Evolutionary conservation across 2,888 invertebrate species (phyloP), one percentile per base, ranked within the genome.

Genomic region (Callyntrura sp.): DNA sequence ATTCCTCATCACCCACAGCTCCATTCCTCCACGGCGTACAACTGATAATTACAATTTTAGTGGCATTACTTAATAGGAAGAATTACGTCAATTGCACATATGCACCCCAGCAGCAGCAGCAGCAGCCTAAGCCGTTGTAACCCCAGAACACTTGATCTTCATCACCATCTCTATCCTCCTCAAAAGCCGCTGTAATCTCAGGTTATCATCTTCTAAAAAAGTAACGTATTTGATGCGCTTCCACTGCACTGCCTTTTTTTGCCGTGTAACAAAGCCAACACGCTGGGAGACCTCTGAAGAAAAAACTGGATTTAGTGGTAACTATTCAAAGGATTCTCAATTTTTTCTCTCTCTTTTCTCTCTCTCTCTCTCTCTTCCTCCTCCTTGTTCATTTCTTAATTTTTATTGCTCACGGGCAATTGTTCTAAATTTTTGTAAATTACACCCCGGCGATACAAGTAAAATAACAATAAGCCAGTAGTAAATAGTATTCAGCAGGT

Each of bases 231-330:
- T 51, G 55, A 78, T 78, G 55, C 23, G 55, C 25, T 78, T 43
- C 79, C 60, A 60, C 11, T n/a, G n/a, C n/a, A n/a, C n/a, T n/a
- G n/a, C n/a, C n/a, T n/a, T n/a, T n/a, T n/a, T n/a, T n/a, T n/a
- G n/a, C n/a, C n/a, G n/a, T n/a, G n/a, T n/a, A n/a, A n/a, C n/a
- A n/a, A n/a, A n/a, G n/a, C n/a, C n/a, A n/a, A n/a, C n/a, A n/a
- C n/a, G n/a, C n/a, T n/a, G n/a, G n/a, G n/a, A n/a, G n/a, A n/a
- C n/a, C n/a, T n/a, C n/a, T n/a, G n/a, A n/a, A n/a, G n/a, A 48
- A 48, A 82, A 85, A 85, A 85, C 85, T 85, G 85, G 85, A 85
- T 85, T 85, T 70, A 20, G n/a, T n/a, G n/a, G n/a, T n/a, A n/a
- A n/a, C n/a, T 79, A 28, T 35, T 79, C 14, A 76, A 14, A 78